phyloP scores from a whole-genome alignment of 2,113 vertebrate genomes.

The Guaruba guarouba region DNA sequence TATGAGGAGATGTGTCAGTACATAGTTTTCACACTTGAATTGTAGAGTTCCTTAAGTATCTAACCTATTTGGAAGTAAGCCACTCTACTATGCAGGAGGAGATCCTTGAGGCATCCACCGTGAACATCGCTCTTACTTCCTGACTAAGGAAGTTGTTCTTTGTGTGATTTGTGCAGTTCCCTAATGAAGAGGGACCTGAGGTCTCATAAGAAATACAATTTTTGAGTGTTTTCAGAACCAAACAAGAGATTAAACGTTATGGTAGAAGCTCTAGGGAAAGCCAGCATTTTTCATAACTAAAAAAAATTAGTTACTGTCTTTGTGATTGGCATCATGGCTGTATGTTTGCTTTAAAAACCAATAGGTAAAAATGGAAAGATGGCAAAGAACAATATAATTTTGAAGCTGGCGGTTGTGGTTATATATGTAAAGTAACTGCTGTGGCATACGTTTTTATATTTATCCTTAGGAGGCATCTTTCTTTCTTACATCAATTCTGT shows the following conservation, averaged over 20 bases:
- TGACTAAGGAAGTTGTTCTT: background rate
- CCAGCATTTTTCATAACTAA: background rate
- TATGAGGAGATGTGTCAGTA: background rate
- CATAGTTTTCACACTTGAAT: background rate
- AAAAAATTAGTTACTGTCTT: background rate
- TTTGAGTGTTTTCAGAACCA: background rate
- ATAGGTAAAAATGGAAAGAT: background rate
- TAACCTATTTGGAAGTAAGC: background rate
- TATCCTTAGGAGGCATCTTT: background rate
- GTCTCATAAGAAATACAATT: background rate
- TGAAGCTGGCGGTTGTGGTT: background rate
- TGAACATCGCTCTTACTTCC: background rate
- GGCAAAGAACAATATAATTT: background rate
- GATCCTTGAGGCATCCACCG: background rate
- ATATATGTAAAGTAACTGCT: background rate
- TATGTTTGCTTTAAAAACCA: background rate
- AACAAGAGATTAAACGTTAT: background rate
- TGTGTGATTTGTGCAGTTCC: background rate
- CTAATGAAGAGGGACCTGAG: background rate
- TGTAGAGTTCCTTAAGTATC: background rate
- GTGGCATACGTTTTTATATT: background rate
- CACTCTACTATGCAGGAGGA: background rate
- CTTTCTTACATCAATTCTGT: background rate
- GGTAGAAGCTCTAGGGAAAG: background rate
- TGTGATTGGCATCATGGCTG: background rate